Conservation (phyloP, 2,888 invertebrate species). For the Drosophila quinaria region DNA sequence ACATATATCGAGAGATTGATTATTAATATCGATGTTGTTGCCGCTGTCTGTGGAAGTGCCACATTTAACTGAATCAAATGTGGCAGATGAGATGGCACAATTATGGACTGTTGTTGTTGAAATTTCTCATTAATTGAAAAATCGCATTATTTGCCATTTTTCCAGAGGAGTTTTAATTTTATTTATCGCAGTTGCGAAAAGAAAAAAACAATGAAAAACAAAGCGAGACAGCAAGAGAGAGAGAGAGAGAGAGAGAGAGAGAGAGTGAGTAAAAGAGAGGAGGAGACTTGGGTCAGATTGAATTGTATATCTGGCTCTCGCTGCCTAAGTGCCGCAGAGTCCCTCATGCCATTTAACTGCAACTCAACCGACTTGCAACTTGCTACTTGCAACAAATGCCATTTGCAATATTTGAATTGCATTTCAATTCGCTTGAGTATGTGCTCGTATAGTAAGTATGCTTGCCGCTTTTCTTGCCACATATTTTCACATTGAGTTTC, state of each 20-base stretch:
- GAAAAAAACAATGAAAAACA: neutral
- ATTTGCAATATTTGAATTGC: slow-evolving; percentile 74
- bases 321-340: slow-evolving; percentile 8
- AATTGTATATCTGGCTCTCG: slow-evolving; percentile 1
- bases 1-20: slow-evolving; percentile 9
- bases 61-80: slow-evolving; percentile 12
- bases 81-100: slow-evolving; percentile 15
- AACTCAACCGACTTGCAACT: slow-evolving; percentile 20
- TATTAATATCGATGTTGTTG: slow-evolving; percentile 7
- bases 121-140: slow-evolving; percentile 49
- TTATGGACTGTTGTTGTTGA: slow-evolving; percentile 1
- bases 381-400: slow-evolving; percentile 60
- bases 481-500: slow-evolving; percentile 37
- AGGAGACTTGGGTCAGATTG: neutral
- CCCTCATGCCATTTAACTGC: slow-evolving; percentile 5
- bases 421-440: slow-evolving; percentile 60
- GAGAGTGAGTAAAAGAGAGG: neutral
- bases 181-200: slow-evolving; percentile 12
- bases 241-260: neutral
- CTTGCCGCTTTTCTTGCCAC: slow-evolving; percentile 15
- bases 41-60: slow-evolving; percentile 8
- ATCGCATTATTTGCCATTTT: slow-evolving; percentile 35
- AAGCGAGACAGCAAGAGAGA: too few relatives aligned
- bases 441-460: slow-evolving; percentile 36
- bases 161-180: slow-evolving; percentile 28